A percentile compares a stretch with the other conserved stretches of the same genome.
Evolutionary conservation across 2,113 vertebrate species (phyloP).

Genomic region (Micronycteris hirsuta): DNA sequence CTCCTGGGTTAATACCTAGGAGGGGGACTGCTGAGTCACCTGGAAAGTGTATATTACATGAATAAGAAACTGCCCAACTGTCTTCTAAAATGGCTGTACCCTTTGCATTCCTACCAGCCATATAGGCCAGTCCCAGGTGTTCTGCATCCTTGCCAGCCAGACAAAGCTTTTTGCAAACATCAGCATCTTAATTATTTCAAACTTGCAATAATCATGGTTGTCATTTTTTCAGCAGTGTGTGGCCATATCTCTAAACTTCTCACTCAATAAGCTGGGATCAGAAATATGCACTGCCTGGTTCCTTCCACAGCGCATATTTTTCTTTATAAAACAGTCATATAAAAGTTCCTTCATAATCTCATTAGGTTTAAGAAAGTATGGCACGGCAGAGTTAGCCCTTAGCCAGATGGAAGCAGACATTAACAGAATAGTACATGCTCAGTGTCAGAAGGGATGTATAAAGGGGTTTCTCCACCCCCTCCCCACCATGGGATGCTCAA

Average conservation of each 20-base stretch:
- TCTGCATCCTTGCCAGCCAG: background rate
- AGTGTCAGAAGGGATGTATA: background rate
- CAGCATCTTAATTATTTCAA: background rate
- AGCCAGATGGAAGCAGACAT: background rate
- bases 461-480: background rate
- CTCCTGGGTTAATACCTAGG: background rate
- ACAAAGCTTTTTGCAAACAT: background rate
- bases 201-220: background rate
- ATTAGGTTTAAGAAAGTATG: background rate
- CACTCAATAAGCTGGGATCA: background rate
- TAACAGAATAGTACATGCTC: background rate
- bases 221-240: background rate
- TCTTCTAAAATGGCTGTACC: background rate
- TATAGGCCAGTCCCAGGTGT: background rate
- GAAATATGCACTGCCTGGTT: background rate
- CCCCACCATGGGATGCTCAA: background rate
- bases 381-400: background rate
- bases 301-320: background rate
- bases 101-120: background rate
- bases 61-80: background rate
- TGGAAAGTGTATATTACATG: background rate
- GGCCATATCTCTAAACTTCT: background rate
- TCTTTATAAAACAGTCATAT: background rate
- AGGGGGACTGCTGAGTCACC: background rate
- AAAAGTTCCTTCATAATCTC: background rate